Percentiles rank a stretch among this genome's conserved stretches.
phyloP scores from a whole-genome alignment of 2,797 vertebrate species.

The Hippocampus kuda region DNA sequence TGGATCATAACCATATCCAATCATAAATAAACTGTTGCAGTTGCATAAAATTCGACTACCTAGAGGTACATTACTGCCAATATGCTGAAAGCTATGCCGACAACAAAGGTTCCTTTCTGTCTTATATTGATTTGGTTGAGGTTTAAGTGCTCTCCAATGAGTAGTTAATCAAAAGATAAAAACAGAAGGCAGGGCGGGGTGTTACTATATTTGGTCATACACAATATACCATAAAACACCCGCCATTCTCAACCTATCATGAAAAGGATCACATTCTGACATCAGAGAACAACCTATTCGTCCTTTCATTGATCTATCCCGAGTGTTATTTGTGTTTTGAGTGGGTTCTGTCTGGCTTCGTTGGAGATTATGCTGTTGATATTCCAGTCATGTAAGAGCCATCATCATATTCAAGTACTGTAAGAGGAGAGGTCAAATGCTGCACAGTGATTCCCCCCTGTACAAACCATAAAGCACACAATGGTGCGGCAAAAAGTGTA shows the following conservation, averaged over 20 bases:
- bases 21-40: too few relatives aligned
- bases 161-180: neutral
- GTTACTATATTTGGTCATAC: neutral
- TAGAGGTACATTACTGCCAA: too few relatives aligned
- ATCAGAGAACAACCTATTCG: constrained; percentile 27
- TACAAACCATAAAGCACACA: constrained; percentile 78
- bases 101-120: neutral
- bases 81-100: too few relatives aligned
- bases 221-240: constrained; percentile 17
- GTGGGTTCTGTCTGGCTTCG: constrained; percentile 47
- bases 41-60: too few relatives aligned
- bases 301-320: constrained; percentile 30
- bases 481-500: constrained; percentile 75
- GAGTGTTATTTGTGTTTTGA: constrained; percentile 52
- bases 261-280: constrained; percentile 32
- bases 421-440: constrained; percentile 75
- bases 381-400: constrained; percentile 74
- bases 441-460: constrained; percentile 70
- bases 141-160: neutral
- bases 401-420: constrained; percentile 78
- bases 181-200: neutral
- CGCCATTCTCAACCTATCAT: constrained; percentile 7
- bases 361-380: constrained; percentile 58
- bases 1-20: too few relatives aligned
- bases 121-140: neutral